Evolutionary conservation across 2,797 vertebrate genomes (phyloP).

Genomic region (Leptoclinus maculatus): DNA sequence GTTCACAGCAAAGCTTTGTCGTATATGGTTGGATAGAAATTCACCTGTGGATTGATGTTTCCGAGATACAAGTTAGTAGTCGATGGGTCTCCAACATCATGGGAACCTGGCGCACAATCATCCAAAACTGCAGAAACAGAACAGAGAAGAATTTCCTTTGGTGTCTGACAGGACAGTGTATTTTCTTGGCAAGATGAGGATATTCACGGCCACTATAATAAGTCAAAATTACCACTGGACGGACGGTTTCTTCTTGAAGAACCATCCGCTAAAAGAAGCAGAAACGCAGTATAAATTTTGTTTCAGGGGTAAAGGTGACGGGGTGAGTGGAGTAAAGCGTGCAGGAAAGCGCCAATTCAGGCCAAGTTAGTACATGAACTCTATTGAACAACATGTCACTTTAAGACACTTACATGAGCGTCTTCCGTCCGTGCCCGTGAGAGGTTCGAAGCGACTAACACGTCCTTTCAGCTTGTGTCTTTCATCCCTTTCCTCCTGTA

Average conservation of each 20-base stretch:
- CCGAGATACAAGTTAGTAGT: slow-evolving; percentile 98
- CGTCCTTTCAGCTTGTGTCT: slow-evolving; percentile 97
- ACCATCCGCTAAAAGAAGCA: slow-evolving; percentile 92
- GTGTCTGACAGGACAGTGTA: slow-evolving; percentile 45
- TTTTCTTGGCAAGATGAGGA: slow-evolving; percentile 64
- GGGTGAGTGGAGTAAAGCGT: slow-evolving; percentile 32
- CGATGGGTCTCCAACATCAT: slow-evolving; percentile 98
- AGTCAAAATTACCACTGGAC: slow-evolving; percentile 94
- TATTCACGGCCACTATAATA: slow-evolving; percentile 79
- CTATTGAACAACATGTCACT: not conserved
- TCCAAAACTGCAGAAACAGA: slow-evolving; percentile 90
- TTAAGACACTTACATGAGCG: slow-evolving; percentile 90
- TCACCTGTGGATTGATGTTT: slow-evolving; percentile 99
- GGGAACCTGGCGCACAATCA: slow-evolving; percentile 97
- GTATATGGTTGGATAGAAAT: not conserved
- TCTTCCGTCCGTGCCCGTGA: slow-evolving; percentile 90
- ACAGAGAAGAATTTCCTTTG: slow-evolving; percentile 62
- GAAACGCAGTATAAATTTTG: slow-evolving; percentile 81
- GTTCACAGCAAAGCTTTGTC: not conserved
- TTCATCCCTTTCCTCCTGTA: slow-evolving; percentile 98
- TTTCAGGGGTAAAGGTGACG: slow-evolving; percentile 67
- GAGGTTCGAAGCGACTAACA: slow-evolving; percentile 96
- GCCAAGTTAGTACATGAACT: slow-evolving; percentile 37
- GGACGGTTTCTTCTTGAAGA: slow-evolving; percentile 99
- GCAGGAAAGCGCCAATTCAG: slow-evolving; percentile 37